Evolutionary conservation across 2,888 invertebrate genomes (phyloP).

Genomic region (Carcina quercana): DNA sequence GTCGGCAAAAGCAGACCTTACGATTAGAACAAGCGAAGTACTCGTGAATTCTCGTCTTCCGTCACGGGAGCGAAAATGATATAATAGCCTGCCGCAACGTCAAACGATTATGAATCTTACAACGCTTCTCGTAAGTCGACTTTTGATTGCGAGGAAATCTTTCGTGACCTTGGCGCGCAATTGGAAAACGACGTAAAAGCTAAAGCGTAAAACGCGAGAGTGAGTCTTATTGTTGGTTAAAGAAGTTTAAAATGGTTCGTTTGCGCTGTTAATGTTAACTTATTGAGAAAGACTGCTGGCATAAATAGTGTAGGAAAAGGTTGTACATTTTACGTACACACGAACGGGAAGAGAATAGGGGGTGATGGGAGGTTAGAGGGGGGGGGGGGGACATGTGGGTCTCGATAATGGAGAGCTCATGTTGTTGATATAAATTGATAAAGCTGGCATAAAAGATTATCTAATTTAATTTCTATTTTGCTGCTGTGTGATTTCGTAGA

Average conservation of each 20-base stretch:
- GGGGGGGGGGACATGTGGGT: conserved; percentile 26
- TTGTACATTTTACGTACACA: conserved; percentile 42
- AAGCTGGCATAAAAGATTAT: conserved; percentile 20
- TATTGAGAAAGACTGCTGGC: conserved; percentile 33
- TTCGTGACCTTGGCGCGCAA: conserved; percentile 9
- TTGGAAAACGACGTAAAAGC: conserved; percentile 23
- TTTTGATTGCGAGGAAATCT: conserved; percentile 29
- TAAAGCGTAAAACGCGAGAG: conserved; percentile 17
- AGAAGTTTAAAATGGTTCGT: conserved; percentile 24
- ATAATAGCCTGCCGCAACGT: conserved; percentile 24
- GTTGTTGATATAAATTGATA: conserved; percentile 36
- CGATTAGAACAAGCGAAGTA: conserved; percentile 26
- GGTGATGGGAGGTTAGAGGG: conserved; percentile 3
- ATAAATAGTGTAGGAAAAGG: conserved; percentile 35
- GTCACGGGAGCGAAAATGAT: conserved; percentile 27
- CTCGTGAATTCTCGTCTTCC: conserved; percentile 28
- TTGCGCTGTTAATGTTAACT: conserved; percentile 28
- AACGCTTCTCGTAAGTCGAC: conserved; percentile 25
- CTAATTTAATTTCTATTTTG: conserved; percentile 5
- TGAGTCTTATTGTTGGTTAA: conserved; percentile 22
- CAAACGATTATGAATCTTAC: conserved; percentile 38
- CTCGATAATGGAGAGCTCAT: conserved; percentile 23
- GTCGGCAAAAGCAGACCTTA: conserved; percentile 18
- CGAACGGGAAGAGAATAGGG: conserved; percentile 15
- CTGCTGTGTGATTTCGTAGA: too few species aligned